Percentiles rank a stretch among this genome's conserved stretches.
Conservation (phyloP, 2,113 vertebrate species). For the Mungos mungo region DNA sequence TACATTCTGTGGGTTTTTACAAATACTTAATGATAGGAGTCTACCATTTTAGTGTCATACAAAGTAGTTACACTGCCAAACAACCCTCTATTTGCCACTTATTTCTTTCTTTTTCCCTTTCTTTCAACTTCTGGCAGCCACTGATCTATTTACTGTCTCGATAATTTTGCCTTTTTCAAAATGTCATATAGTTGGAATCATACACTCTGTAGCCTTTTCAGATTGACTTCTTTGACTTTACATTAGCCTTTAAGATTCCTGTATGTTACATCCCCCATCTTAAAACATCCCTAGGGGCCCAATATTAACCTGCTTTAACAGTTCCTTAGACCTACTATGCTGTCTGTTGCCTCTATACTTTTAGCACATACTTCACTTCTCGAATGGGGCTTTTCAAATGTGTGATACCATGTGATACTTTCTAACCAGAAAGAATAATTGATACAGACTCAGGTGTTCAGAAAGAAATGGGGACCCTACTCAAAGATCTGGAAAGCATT, state of each 20-base stretch:
- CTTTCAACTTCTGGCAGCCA: too few species aligned
- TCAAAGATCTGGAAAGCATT: background rate
- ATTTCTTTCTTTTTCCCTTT: too few species aligned
- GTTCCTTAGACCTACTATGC: background rate
- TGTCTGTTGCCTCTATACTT: background rate
- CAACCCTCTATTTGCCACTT: too few species aligned
- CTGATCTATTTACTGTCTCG: too few species aligned
- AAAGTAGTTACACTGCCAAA: too few species aligned
- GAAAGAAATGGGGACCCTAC: background rate
- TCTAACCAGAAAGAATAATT: constrained; percentile 4
- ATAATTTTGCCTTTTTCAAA: too few species aligned
- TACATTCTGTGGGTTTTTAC: background rate
- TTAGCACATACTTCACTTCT: background rate
- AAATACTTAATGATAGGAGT: background rate
- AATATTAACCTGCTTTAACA: background rate
- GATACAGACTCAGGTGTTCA: background rate
- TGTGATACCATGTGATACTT: background rate
- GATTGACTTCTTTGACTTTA: background rate
- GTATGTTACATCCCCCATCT: background rate
- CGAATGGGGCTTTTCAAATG: background rate
- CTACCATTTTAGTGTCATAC: background rate
- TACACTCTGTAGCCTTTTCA: background rate
- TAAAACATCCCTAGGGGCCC: background rate
- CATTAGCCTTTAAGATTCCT: background rate
- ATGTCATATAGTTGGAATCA: background rate